Conservation (phyloP, 1,140 invertebrate genomes). For the Rhagoletis pomonella region DNA sequence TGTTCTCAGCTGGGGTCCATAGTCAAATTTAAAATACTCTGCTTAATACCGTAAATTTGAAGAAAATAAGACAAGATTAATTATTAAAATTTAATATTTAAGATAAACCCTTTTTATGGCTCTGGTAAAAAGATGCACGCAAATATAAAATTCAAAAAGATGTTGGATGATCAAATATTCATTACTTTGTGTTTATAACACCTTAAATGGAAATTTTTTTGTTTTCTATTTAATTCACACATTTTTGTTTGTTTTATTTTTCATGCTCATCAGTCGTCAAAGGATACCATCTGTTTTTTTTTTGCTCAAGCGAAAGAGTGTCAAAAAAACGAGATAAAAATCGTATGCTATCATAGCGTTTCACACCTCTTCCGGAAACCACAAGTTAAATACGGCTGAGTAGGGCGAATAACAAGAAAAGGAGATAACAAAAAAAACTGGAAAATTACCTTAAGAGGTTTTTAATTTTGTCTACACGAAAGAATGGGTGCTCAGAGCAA, state of each 20-base stretch:
- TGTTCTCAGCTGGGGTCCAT: slow-evolving; percentile 42
- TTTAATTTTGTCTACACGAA: not conserved
- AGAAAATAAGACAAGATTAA: not conserved
- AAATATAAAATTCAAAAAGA: not conserved
- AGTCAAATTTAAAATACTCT: not conserved
- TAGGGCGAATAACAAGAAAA: too few relatives aligned
- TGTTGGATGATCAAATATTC: not conserved
- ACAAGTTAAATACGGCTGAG: not conserved
- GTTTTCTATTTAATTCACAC: not conserved
- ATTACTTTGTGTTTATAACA: not conserved
- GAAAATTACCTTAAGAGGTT: not conserved
- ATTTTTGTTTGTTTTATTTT: not conserved
- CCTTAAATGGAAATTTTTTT: not conserved
- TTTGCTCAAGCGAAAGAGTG: not conserved
- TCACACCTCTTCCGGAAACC: not conserved
- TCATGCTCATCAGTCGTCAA: not conserved
- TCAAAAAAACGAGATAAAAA: not conserved
- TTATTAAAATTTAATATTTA: slow-evolving; percentile 17
- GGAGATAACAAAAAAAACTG: not conserved
- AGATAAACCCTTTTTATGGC: not conserved
- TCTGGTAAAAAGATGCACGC: not conserved
- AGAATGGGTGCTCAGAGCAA: not conserved
- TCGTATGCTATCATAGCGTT: not conserved
- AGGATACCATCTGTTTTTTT: not conserved
- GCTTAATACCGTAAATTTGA: not conserved